Conservation (phyloP, 2,888 invertebrate genomes). For the Sclerodermus sp. region DNA sequence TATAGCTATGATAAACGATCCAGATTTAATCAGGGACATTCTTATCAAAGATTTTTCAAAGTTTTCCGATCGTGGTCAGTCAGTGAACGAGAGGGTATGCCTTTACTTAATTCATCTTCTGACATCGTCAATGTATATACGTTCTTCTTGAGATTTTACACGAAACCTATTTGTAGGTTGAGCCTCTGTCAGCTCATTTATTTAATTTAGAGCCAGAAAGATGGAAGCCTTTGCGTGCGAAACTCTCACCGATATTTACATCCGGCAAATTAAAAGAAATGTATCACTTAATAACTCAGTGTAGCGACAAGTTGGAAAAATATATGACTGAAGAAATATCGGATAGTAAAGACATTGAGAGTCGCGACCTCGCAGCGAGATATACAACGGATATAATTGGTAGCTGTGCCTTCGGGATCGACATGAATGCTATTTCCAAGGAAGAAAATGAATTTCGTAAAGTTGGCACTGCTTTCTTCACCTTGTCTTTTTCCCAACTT, state of each 20-base stretch:
- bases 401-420: constrained; percentile 54
- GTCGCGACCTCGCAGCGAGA: constrained; percentile 46
- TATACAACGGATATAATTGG: constrained; percentile 57
- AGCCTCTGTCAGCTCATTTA: constrained; percentile 57
- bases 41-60: constrained; percentile 55
- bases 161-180: constrained; percentile 36
- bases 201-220: constrained; percentile 57
- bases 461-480: constrained; percentile 44
- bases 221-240: constrained; percentile 60
- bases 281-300: constrained; percentile 58
- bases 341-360: constrained; percentile 25
- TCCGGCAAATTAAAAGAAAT: constrained; percentile 60
- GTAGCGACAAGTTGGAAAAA: constrained; percentile 53
- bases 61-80: constrained; percentile 40
- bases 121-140: no score
- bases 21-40: constrained; percentile 50
- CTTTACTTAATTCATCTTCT: neutral
- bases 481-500: constrained; percentile 10
- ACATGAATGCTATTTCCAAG: constrained; percentile 47
- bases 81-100: constrained; percentile 44
- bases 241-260: constrained; percentile 60
- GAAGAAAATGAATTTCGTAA: constrained; percentile 47
- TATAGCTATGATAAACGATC: constrained; percentile 50
- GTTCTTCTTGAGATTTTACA: no score
- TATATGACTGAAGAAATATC: constrained; percentile 49